Evolutionary conservation across 2,888 invertebrate genomes (phyloP), one percentile per base, ranked within the genome.

Genomic region (Nineta flava): DNA sequence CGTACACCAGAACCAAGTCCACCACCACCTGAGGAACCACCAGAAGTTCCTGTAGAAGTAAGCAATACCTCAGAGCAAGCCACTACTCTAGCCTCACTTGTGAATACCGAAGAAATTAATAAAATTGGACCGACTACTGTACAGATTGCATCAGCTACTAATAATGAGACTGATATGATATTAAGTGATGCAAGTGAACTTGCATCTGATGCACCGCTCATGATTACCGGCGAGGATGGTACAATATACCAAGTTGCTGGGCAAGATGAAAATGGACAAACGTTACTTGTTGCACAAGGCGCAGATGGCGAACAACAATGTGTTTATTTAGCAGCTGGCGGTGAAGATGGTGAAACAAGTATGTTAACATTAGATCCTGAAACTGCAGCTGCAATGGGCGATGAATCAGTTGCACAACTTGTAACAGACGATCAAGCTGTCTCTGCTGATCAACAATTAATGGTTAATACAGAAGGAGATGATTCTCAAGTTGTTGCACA

Each of bases 211-310:
- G 74, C 78, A 53, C 79, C 87, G 13, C 76, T 87, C 53, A 77
- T 87, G 59, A 86, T 87, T 40, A 80, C 86, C 0, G 87, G 87
- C 0, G 87, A 87, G 57, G 87, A 88, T 60, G 87, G 88, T n/a
- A 79, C 82, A 1, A 73, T 84, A 9, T 84, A 83, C 62, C 83
- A 83, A 69, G 78, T 79, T 31, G 79, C 83, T 1, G 83, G 87
- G n/a, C 84, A 87, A 59, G 84, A 83, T 56, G 82, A 83, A 55
- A 82, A 81, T 43, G 84, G 84, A 0, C 84, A 85, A 61, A 84
- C 84, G 1, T 70, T 85, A 53, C 65, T 86, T 45, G 79, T 85
- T 44, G 80, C 83, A 2, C 79, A 81, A 53, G 83, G 80, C 6
- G 80, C 77, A 1, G 85, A 85, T 54, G 84, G 83, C 0, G 84